phyloP scores from a whole-genome alignment of 2,797 vertebrate genomes.

The Neostethus bicornis region DNA sequence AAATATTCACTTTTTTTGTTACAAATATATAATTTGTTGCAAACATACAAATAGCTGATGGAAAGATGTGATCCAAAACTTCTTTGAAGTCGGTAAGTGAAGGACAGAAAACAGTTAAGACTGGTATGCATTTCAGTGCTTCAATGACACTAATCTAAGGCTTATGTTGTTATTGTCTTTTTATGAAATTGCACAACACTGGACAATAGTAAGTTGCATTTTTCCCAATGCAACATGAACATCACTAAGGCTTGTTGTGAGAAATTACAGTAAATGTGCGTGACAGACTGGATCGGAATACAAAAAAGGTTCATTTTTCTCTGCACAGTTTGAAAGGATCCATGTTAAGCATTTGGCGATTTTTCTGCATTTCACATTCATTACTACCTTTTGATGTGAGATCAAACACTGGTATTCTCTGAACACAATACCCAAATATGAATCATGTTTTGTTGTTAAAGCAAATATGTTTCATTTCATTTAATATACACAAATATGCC shows the following conservation, averaged over 20 bases:
- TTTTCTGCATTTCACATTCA: constrained; percentile 60
- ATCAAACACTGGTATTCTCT: constrained; percentile 42
- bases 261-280: constrained; percentile 56
- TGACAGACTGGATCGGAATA: constrained; percentile 33
- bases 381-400: constrained; percentile 52
- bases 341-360: constrained; percentile 32
- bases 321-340: constrained; percentile 24
- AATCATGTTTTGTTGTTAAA: constrained; percentile 61
- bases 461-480: constrained; percentile 46
- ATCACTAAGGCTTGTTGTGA: constrained; percentile 65
- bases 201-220: constrained; percentile 34
- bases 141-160: constrained; percentile 9
- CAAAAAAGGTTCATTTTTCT: constrained; percentile 45
- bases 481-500: constrained; percentile 76
- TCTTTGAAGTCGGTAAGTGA: constrained; percentile 25
- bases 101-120: constrained; percentile 21
- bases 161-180: constrained; percentile 18
- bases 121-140: constrained; percentile 14
- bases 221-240: constrained; percentile 32
- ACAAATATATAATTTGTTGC: constrained; percentile 20
- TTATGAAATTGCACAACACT: constrained; percentile 19
- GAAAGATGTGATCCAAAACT: constrained; percentile 21
- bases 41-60: background rate
- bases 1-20: constrained; percentile 28
- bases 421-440: constrained; percentile 50